Evolutionary conservation across 2,797 vertebrate genomes (phyloP), one percentile per base, ranked within the genome.

Genomic region (Kryptopterus vitreolus): DNA sequence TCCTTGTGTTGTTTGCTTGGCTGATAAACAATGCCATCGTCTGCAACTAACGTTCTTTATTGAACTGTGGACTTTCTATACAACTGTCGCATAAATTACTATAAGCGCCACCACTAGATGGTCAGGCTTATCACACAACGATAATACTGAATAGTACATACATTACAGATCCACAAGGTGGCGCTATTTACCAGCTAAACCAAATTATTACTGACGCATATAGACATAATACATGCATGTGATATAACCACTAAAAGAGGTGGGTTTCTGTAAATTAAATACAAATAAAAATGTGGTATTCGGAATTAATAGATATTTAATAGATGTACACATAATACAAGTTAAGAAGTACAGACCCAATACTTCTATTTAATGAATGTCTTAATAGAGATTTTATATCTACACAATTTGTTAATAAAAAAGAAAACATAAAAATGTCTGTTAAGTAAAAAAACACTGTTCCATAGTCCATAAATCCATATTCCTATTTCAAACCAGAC

Each of bases 131-230:
- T n/a, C n/a, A n/a, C n/a, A n/a, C n/a, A n/a, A n/a, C n/a, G n/a
- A n/a, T n/a, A n/a, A n/a, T n/a, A n/a, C n/a, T n/a, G n/a, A n/a
- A n/a, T n/a, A n/a, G n/a, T n/a, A n/a, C n/a, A n/a, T n/a, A n/a
- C n/a, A n/a, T n/a, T n/a, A n/a, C n/a, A n/a, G n/a, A n/a, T 52
- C 55, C 78, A 62, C 75, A 7, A 48, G 70, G 26, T 38, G 68
- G 46, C 53, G 26, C 9, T 80, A 50, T 65, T 58, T 33, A 52
- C 63, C 77, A 46, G 46, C 3, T 58, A 58, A 78, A 68, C 11
- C 52, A 35, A 33, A 46, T 31, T 46, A 7, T 11, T 8, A 9
- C 13, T 10, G 18, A 4, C 29, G 35, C 2, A 15, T 29, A 48
- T 26, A 29, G 35, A 4, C 10, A 18, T 3, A 26, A 9, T 26